Evolutionary conservation across 2,113 vertebrate species (phyloP).

Genomic region (Laticauda colubrina): DNA sequence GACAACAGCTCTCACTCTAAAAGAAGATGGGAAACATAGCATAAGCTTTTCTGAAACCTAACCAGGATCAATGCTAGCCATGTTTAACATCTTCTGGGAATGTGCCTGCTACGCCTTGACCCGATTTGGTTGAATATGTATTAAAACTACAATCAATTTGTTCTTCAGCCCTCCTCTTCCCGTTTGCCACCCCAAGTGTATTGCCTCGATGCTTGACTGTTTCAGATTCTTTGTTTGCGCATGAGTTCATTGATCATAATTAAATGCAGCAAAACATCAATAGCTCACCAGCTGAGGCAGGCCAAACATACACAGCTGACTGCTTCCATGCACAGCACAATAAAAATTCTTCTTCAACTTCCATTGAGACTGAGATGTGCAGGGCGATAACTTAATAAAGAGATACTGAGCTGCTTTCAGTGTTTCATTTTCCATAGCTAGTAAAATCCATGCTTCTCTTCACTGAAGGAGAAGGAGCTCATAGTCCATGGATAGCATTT

Average conservation of each 20-base stretch:
- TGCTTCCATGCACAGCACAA: not conserved
- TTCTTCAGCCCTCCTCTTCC: not conserved
- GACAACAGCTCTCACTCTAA: not conserved
- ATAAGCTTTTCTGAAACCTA: not conserved
- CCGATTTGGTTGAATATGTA: not conserved
- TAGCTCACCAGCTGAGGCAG: not conserved
- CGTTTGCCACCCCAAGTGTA: not conserved
- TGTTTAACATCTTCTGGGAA: not conserved
- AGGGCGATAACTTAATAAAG: not conserved
- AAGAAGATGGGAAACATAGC: not conserved
- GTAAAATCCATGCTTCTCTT: not conserved
- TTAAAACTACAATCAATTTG: not conserved
- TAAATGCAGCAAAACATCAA: not conserved
- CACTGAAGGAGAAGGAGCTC: not conserved
- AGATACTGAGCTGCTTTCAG: not conserved
- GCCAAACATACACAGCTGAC: not conserved
- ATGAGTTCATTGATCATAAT: not conserved
- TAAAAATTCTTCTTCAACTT: not conserved
- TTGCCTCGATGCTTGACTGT: not conserved
- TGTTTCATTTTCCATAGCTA: not conserved
- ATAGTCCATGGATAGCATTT: not conserved
- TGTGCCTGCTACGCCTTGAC: not conserved
- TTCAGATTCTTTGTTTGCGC: not conserved
- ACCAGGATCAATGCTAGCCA: not conserved
- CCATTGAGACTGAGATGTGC: not conserved